Base-by-base conservation (phyloP, 30 jellyfish, hydroid and myxozoan genomes). In the Turritopsis dohrnii region DNA sequence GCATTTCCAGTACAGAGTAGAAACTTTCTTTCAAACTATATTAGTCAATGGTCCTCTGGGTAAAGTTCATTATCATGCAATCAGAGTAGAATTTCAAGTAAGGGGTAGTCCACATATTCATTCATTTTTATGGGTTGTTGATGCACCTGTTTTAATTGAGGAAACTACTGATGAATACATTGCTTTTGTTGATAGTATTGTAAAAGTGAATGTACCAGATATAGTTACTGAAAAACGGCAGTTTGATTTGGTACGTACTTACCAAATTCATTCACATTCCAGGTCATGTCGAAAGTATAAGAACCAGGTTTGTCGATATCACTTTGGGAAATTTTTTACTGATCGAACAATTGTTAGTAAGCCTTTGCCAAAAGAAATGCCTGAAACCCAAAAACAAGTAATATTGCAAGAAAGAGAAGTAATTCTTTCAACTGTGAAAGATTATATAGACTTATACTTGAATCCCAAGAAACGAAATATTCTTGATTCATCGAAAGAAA, bases 111-210 rank as follows among this genome's bases (percentile, higher is more conserved):
- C 29, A 17, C 76, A 66, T 74, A 74, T 74, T 28, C 73, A 74
- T 74, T 74, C 75, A 20, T 74, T 74, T 74, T 30, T 74, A 21
- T 74, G 83, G 83, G 83, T 74, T 9, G 27, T 29, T 29, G 65
- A 74, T 74, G 83, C 54, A 74, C 83, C 83, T 24, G 73, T 74
- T 26, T 13, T 74, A 26, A 74, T 73, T 21, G 65, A 74, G 54
- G 83, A 74, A 74, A 74, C 83, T 30, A 74, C 9, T 24, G 83
- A 26, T 24, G 65, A 18, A 74, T 74, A 74, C 22, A 13, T 74
- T 25, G 75, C 75, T 16, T 74, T 69, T 1, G 77, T 69, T 69
- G 77, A 69, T 26, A 19, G 77, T 0, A 26, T 69, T 8, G n/a
- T 69, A 69, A 69, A 69, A 26, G 77, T 0, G 19, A 69, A 17